Percentiles rank a stretch among this genome's conserved stretches.
phyloP scores from a whole-genome alignment of 2,888 invertebrate genomes.

The Folsomia candida region DNA sequence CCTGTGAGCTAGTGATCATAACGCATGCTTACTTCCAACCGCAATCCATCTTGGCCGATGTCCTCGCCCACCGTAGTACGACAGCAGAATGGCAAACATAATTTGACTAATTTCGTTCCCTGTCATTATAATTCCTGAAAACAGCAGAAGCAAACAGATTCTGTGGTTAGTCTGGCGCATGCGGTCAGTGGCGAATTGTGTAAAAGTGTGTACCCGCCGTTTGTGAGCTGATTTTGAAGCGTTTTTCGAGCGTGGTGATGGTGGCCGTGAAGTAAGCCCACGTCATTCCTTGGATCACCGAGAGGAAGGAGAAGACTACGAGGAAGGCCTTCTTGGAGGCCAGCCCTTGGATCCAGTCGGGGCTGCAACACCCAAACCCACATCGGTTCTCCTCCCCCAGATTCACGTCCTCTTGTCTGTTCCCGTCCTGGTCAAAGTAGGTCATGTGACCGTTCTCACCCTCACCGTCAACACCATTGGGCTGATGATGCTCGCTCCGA shows the following conservation, averaged over 20 bases:
- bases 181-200: conserved; percentile 38
- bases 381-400: conserved; percentile 53
- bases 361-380: conserved; percentile 60
- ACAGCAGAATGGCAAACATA: conserved; percentile 65
- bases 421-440: conserved; percentile 5
- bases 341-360: conserved; percentile 62
- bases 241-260: conserved; percentile 70
- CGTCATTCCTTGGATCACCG: conserved; percentile 66
- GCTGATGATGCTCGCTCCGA: neutral
- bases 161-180: neutral
- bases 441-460: neutral
- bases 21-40: no score
- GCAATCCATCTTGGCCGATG: conserved; percentile 73
- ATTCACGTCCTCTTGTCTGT: neutral
- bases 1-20: no score
- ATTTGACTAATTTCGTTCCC: conserved; percentile 73
- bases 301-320: conserved; percentile 61
- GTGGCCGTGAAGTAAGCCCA: conserved; percentile 72
- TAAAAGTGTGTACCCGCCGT: conserved; percentile 70
- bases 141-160: conserved; percentile 15
- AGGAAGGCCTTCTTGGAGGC: conserved; percentile 64
- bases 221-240: conserved; percentile 70
- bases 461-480: neutral
- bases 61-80: conserved; percentile 69
- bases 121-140: conserved; percentile 66